Percentiles rank a stretch among this genome's conserved stretches.
phyloP scores from a whole-genome alignment of 1,140 invertebrate genomes.

The Coboldia fuscipes region DNA sequence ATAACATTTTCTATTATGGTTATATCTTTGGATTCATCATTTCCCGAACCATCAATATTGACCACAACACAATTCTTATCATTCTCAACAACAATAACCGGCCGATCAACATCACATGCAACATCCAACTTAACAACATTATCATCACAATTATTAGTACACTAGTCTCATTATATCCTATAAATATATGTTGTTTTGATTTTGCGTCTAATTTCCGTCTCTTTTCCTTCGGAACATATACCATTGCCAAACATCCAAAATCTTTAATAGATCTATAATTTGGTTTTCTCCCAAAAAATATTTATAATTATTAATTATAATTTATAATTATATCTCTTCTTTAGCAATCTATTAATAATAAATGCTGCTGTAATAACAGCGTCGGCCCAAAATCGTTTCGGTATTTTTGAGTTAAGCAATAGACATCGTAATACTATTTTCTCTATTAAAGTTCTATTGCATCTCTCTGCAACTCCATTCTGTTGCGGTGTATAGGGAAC shows the following conservation, averaged over 20 bases:
- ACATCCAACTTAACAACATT: too few relatives aligned
- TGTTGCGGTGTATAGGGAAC: constrained; percentile 6
- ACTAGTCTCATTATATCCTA: constrained; percentile 12
- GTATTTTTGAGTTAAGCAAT: constrained; percentile 4
- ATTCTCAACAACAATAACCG: too few relatives aligned
- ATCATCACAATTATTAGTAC: too few relatives aligned
- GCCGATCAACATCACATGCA: too few relatives aligned
- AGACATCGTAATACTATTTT: constrained; percentile 8
- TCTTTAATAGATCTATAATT: constrained; percentile 15
- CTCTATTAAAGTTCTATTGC: constrained; percentile 5
- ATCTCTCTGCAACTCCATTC: constrained; percentile 7
- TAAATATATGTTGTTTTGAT: constrained; percentile 11
- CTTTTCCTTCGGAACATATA: constrained; percentile 16
- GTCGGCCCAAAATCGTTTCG: constrained; percentile 8
- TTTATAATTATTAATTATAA: constrained; percentile 15
- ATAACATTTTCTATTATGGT: too few relatives aligned
- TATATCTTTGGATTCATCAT: too few relatives aligned
- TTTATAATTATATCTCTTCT: constrained; percentile 1
- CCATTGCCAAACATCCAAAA: constrained; percentile 16
- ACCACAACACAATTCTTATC: too few relatives aligned
- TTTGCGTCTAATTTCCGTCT: constrained; percentile 11
- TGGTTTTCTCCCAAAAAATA: constrained; percentile 16
- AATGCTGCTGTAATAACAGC: constrained; percentile 7
- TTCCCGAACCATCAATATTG: too few relatives aligned
- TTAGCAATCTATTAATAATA: constrained; percentile 5